Evolutionary conservation across 2,888 invertebrate genomes (phyloP).

Genomic region (Carterocephalus palaemon): DNA sequence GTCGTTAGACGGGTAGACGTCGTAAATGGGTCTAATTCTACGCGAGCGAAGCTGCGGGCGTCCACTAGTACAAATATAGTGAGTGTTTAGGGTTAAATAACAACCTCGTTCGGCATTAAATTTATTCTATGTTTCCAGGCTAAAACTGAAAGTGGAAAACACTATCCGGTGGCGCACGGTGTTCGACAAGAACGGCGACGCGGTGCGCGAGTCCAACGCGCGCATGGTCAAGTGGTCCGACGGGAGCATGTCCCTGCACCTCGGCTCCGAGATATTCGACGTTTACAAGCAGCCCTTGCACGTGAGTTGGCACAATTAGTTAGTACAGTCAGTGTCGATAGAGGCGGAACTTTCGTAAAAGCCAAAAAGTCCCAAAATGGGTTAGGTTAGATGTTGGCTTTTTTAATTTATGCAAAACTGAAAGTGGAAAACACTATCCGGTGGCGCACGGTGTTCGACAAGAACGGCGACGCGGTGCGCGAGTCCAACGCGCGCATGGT

Average conservation of each 20-base stretch:
- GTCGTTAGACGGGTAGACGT: no score
- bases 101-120: no score
- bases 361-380: no score
- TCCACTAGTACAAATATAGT: no score
- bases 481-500: constrained; percentile 98
- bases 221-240: constrained; percentile 98
- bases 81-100: no score
- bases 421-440: constrained; percentile 99
- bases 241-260: constrained; percentile 96
- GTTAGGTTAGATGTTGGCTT: no score
- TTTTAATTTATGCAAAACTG: no score
- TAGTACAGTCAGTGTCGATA: no score
- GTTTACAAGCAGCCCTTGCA: constrained; percentile 95
- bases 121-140: constrained; percentile 63
- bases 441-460: constrained; percentile 92
- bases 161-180: constrained; percentile 96
- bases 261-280: constrained; percentile 98
- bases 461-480: constrained; percentile 87
- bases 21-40: no score
- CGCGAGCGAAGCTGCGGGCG: no score
- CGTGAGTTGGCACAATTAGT: no score
- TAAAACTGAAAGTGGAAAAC: constrained; percentile 97
- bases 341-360: no score
- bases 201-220: constrained; percentile 94
- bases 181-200: constrained; percentile 89